These are phyloP conservation scores for Cyclopterus lumpus DNA, from an alignment of 2,797 vertebrate genomes.

Conservation along the genomic window DNA sequence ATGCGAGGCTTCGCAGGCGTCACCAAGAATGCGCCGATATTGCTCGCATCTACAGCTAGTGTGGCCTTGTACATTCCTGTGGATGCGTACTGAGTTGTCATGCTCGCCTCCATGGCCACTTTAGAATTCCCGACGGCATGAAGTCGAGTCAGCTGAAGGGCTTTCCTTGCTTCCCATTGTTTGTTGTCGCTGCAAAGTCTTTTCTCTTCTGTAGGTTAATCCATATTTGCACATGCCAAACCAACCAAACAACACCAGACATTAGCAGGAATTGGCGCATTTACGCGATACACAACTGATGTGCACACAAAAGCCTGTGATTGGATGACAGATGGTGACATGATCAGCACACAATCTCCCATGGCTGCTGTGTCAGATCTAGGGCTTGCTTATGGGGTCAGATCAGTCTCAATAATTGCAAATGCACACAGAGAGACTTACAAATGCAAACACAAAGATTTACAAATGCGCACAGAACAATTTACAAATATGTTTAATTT, in stretches of 20 bases:
- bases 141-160: background rate
- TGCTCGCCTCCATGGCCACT: background rate
- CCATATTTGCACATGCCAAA: background rate
- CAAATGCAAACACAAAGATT: no score
- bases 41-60: no score
- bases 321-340: background rate
- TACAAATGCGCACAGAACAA: no score
- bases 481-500: no score
- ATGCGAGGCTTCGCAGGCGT: background rate
- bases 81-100: background rate
- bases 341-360: background rate
- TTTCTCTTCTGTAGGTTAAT: no score
- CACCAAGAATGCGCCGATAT: no score
- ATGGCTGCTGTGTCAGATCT: background rate
- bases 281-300: background rate
- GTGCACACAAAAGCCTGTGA: background rate
- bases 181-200: background rate
- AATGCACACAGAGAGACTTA: no score
- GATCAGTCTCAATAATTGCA: no score
- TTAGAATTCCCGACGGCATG: background rate
- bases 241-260: background rate
- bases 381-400: no score
- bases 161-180: background rate
- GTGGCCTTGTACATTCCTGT: background rate
- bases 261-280: background rate